phyloP scores from a whole-genome alignment of 1,140 invertebrate genomes.

The Sminthurinus signatus region DNA sequence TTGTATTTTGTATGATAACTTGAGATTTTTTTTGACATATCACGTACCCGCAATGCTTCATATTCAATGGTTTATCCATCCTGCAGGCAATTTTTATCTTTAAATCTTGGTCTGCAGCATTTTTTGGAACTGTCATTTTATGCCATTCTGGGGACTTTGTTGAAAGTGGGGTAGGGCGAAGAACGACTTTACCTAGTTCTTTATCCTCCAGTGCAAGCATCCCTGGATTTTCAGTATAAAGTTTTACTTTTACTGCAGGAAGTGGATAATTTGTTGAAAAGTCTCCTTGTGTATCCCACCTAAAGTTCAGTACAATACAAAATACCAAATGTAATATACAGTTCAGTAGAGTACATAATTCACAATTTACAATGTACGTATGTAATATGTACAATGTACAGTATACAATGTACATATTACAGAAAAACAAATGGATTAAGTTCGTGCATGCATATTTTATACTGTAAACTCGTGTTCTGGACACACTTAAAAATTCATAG shows the following conservation, averaged over 20 bases:
- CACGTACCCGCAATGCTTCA: constrained; percentile 92
- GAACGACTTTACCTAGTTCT: constrained; percentile 88
- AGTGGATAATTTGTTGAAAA: constrained; percentile 96
- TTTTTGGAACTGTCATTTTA: constrained; percentile 92
- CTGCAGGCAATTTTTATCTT: constrained; percentile 95
- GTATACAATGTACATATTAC: too few relatives aligned
- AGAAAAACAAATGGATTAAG: too few relatives aligned
- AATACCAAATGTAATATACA: too few relatives aligned
- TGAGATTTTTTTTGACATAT: too few relatives aligned
- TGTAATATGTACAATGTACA: too few relatives aligned
- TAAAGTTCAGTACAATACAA: constrained; percentile 48
- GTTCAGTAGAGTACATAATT: too few relatives aligned
- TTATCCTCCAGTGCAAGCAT: constrained; percentile 98
- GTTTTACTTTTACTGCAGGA: constrained; percentile 90
- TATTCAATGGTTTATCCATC: constrained; percentile 98
- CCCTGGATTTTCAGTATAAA: constrained; percentile 96
- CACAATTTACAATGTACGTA: too few relatives aligned
- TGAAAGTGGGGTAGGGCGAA: constrained; percentile 84
- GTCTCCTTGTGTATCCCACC: constrained; percentile 97
- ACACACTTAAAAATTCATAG: too few relatives aligned
- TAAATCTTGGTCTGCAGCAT: constrained; percentile 87
- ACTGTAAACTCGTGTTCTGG: too few relatives aligned
- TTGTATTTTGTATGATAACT: too few relatives aligned
- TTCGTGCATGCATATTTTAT: too few relatives aligned
- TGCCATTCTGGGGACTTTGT: constrained; percentile 94